A percentile compares a stretch with the other conserved stretches of the same genome.
Conservation (phyloP, 2,113 vertebrate genomes). For the Mustela lutreola region DNA sequence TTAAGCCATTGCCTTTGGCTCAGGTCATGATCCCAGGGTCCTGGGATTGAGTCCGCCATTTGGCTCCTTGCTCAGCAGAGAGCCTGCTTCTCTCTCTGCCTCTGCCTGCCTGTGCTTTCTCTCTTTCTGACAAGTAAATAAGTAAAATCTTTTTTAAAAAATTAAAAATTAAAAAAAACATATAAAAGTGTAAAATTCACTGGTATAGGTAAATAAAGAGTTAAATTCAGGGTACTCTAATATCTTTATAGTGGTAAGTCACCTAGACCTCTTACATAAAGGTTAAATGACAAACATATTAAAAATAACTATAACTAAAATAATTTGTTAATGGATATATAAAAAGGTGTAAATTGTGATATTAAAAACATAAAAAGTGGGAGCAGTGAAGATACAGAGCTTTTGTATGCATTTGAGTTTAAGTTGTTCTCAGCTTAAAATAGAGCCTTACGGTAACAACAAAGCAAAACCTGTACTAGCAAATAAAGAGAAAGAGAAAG, state of each 20-base stretch:
- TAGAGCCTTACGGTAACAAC: neutral
- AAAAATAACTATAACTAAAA: neutral
- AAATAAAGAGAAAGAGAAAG: neutral
- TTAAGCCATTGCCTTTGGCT: no score
- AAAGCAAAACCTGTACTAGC: neutral
- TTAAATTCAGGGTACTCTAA: neutral
- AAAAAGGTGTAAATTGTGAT: neutral
- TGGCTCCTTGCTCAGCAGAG: no score
- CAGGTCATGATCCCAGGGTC: no score
- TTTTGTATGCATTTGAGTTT: neutral
- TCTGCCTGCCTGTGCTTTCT: no score
- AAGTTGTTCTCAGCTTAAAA: neutral
- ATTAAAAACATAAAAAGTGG: neutral
- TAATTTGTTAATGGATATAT: neutral
- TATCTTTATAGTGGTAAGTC: neutral
- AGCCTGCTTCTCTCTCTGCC: no score
- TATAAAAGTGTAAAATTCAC: neutral
- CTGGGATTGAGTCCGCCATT: no score
- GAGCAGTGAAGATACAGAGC: neutral
- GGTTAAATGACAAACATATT: neutral
- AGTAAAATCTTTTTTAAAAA: no score
- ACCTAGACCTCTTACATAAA: neutral
- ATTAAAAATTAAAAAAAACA: neutral
- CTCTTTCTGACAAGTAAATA: no score
- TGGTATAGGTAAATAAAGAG: neutral